These are phyloP conservation scores for Pocillopora damicornis DNA, from an alignment of 64 coral and sea anemone genomes.

Conservation along the genomic window DNA sequence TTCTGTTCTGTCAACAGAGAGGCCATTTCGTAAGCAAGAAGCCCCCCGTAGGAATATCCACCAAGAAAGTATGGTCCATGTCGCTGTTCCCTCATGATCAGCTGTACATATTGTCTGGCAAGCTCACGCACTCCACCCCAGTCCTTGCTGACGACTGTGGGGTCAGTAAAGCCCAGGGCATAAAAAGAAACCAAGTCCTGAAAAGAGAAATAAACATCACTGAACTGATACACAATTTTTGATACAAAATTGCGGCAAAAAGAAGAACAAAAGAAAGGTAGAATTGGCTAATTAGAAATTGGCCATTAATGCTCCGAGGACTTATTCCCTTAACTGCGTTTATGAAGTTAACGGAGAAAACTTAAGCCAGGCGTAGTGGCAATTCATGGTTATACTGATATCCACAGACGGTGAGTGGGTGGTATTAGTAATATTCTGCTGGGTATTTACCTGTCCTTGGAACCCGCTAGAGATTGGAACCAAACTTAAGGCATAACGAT, in stretches of 20 bases:
- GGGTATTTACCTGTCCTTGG: constrained; percentile 31
- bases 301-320: too few relatives aligned
- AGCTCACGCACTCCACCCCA: constrained; percentile 52
- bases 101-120: constrained; percentile 16
- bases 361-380: too few relatives aligned
- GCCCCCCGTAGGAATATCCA: constrained; percentile 47
- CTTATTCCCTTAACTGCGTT: too few relatives aligned
- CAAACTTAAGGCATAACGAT: constrained; percentile 59
- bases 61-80: constrained; percentile 48
- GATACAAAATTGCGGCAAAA: too few relatives aligned
- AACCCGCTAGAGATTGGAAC: constrained; percentile 41
- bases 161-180: constrained; percentile 37
- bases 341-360: too few relatives aligned
- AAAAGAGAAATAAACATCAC: not conserved
- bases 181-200: constrained; percentile 31
- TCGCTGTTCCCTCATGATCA: constrained; percentile 19
- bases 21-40: constrained; percentile 53
- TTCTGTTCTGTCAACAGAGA: constrained; percentile 12
- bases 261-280: too few relatives aligned
- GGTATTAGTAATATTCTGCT: not conserved
- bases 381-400: too few relatives aligned
- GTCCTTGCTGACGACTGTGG: not conserved
- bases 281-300: too few relatives aligned
- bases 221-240: too few relatives aligned
- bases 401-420: too few relatives aligned